phyloP scores from a whole-genome alignment of 2,797 vertebrate species.

The Peromyscus melanophrys region DNA sequence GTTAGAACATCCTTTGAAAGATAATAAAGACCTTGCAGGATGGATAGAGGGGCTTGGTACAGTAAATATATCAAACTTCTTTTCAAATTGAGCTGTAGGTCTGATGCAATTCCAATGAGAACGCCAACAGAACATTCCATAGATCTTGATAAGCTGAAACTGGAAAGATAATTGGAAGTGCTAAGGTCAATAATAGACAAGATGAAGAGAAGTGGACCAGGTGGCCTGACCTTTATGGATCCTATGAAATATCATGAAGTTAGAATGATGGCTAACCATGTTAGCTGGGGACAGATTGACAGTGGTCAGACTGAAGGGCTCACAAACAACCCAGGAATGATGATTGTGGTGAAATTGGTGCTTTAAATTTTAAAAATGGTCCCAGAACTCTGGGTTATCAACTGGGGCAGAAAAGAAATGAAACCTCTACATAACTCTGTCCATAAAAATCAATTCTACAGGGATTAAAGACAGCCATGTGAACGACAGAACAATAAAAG shows the following conservation, averaged over 20 bases:
- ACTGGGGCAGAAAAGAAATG: background rate
- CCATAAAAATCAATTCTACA: slow-evolving; percentile 40
- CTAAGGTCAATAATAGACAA: slow-evolving; percentile 64
- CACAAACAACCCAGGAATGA: background rate
- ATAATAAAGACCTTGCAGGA: background rate
- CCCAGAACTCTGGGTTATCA: slow-evolving; percentile 1
- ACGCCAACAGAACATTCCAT: slow-evolving; percentile 64
- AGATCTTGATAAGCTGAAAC: slow-evolving; percentile 58
- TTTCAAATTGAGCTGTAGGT: background rate
- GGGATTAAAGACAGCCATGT: slow-evolving; percentile 7
- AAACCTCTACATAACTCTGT: slow-evolving; percentile 22
- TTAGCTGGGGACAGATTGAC: background rate
- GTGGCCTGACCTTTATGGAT: background rate
- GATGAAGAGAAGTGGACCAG: slow-evolving; percentile 21
- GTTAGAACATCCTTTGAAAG: slow-evolving; percentile 47
- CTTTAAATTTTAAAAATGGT: slow-evolving; percentile 29
- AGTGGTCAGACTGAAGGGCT: background rate
- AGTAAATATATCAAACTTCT: background rate
- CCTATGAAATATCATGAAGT: slow-evolving; percentile 16
- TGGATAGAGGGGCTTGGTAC: background rate
- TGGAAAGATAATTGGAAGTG: slow-evolving; percentile 59
- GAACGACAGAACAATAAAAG: slow-evolving; percentile 36
- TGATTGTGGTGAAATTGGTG: background rate
- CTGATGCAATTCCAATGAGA: slow-evolving; percentile 52
- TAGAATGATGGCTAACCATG: background rate